Conservation (phyloP, 2,888 invertebrate genomes). For the Lysandra bellargus region DNA sequence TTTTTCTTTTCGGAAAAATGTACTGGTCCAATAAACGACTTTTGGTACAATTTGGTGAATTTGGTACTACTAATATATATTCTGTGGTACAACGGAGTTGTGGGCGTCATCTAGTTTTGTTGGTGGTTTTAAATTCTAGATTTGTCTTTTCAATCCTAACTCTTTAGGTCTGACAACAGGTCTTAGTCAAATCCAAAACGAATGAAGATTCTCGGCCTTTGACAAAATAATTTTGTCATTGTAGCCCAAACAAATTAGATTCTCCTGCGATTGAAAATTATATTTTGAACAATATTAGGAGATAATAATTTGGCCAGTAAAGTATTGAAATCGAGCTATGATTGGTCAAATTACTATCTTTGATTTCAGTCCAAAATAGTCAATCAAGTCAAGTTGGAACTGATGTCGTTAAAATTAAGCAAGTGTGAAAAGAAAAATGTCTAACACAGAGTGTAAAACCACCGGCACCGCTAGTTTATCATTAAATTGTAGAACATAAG, state of each 20-base stretch:
- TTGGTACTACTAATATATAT: too few species aligned
- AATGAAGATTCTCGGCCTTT: too few species aligned
- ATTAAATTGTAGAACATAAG: background rate
- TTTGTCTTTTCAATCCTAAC: background rate
- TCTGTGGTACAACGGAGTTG: too few species aligned
- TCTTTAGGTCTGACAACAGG: background rate
- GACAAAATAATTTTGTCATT: too few species aligned
- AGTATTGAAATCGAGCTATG: background rate
- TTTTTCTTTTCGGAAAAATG: too few species aligned
- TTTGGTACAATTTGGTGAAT: too few species aligned
- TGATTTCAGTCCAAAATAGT: background rate
- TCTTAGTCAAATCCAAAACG: background rate
- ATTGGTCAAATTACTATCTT: background rate
- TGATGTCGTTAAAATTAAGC: too few species aligned
- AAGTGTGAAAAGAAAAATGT: too few species aligned
- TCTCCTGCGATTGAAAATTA: too few species aligned
- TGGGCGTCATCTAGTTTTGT: background rate
- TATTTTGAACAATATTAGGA: background rate
- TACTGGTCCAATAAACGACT: too few species aligned
- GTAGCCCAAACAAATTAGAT: too few species aligned
- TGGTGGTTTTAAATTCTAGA: background rate
- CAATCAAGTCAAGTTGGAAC: too few species aligned
- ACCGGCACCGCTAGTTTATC: background rate
- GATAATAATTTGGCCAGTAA: background rate
- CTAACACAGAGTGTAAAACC: background rate